Base-by-base conservation (phyloP, 2,113 vertebrate genomes). In the Leucosticte australis region DNA sequence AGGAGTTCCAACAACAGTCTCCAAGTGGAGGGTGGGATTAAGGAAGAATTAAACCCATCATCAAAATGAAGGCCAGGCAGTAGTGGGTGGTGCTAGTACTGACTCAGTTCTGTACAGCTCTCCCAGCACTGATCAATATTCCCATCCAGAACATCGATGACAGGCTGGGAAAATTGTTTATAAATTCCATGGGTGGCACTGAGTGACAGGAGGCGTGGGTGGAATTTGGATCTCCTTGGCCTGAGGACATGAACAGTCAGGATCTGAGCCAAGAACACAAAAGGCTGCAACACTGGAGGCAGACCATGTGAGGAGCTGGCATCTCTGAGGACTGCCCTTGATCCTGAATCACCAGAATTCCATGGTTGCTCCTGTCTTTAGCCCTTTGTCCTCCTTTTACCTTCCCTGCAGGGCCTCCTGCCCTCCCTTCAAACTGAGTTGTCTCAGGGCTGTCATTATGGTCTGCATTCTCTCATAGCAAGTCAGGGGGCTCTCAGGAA, bases 191-290 rank as follows among this genome's bases (percentile, higher is more conserved):
- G 1, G 22, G 33, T 41, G 46, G 27, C 41, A 37, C 10, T 0
- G 18, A 70, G 62, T 7, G 64, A 41, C 1, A 7, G 46, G 68
- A 82, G 17, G 3, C 2, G 15, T 2, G 6, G 70, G 39, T 4
- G 7, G 49, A 39, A 88, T 59, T 47, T 44, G 59, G 33, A 39
- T 5, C 28, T 31, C 65, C 65, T 71, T 8, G 33, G 9, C 20
- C 9, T 63, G 70, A 42, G 33, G n/a, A 15, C 13, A 16, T 0
- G 30, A 92, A 59, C 0, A 1, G 47, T 11, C n/a, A 26, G 59
- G n/a, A 24, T 21, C n/a, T 28, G 70, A 62, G n/a, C 49, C 49
- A 28, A 41, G 41, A 39, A 11, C 24, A 64, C 10, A 12, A 35
- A 78, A 59, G 4, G 22, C 28, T 8, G 8, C 9, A 27, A 91